These are phyloP conservation scores for Temnothorax nylanderi DNA, from an alignment of 1,140 invertebrate genomes.

Conservation along the genomic window DNA sequence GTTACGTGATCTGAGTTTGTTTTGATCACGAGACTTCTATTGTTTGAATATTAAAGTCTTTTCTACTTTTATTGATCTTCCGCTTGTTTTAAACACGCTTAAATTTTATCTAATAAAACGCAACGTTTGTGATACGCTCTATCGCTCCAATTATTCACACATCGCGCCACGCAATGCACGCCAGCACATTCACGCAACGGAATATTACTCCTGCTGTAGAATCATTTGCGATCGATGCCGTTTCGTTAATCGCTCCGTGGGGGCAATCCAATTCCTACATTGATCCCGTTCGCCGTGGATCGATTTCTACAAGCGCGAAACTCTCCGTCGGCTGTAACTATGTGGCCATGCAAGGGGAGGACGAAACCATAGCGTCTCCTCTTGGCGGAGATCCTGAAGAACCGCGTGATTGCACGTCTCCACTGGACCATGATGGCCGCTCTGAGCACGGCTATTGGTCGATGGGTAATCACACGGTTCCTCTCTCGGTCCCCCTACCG, in stretches of 20 bases:
- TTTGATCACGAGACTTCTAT: neutral
- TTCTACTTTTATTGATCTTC: neutral
- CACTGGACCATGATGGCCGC: slow-evolving; percentile 79
- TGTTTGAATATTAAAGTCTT: neutral
- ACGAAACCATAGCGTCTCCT: slow-evolving; percentile 55
- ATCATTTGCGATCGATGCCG: slow-evolving; percentile 31
- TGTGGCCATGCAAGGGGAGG: slow-evolving; percentile 47
- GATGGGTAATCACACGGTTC: slow-evolving; percentile 77
- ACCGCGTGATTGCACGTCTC: slow-evolving; percentile 80
- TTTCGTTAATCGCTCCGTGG: slow-evolving; percentile 6
- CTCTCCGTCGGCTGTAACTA: slow-evolving; percentile 33
- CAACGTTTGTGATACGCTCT: neutral
- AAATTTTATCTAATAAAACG: neutral
- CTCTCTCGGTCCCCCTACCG: slow-evolving; percentile 43
- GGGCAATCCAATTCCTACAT: neutral
- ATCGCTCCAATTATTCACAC: too few relatives aligned
- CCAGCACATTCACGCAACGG: neutral
- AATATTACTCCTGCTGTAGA: neutral
- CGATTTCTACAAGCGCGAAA: slow-evolving; percentile 10
- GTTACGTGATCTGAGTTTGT: neutral
- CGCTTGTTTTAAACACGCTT: neutral
- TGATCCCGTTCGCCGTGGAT: neutral
- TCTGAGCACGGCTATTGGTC: slow-evolving; percentile 78
- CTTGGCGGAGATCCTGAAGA: slow-evolving; percentile 66
- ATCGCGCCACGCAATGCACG: neutral